Evolutionary conservation across 2,113 vertebrate species (phyloP).

Genomic region (Grallaria varia): DNA sequence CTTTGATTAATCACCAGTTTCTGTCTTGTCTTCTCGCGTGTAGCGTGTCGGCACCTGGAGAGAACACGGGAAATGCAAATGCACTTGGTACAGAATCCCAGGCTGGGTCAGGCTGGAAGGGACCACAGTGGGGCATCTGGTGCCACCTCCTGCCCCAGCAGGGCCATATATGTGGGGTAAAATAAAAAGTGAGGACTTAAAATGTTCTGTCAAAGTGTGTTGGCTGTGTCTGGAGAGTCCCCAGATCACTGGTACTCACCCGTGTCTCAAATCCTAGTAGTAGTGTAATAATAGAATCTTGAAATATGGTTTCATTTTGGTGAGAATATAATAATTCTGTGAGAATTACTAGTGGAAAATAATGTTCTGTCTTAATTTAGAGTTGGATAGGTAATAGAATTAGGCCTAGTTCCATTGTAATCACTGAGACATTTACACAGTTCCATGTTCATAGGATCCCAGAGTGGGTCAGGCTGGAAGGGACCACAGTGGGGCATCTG

Average conservation of each 20-base stretch:
- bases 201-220: neutral
- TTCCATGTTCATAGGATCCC: neutral
- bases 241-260: neutral
- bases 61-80: neutral
- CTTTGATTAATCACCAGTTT: neutral
- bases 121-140: too few relatives aligned
- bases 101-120: neutral
- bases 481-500: neutral
- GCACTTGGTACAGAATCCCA: neutral
- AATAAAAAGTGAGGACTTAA: neutral
- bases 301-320: neutral
- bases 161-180: neutral
- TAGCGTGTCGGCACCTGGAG: rapidly evolving
- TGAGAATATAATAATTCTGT: neutral
- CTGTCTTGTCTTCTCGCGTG: neutral
- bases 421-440: neutral
- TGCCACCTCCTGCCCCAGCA: too few relatives aligned
- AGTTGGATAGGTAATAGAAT: neutral
- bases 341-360: neutral
- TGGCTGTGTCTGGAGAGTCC: neutral
- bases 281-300: neutral
- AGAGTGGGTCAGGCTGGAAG: rapidly evolving
- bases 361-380: neutral
- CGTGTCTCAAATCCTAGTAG: rapidly evolving
- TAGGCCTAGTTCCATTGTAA: neutral